Conservation (phyloP, 2,113 vertebrate species). For the Antechinus flavipes region DNA sequence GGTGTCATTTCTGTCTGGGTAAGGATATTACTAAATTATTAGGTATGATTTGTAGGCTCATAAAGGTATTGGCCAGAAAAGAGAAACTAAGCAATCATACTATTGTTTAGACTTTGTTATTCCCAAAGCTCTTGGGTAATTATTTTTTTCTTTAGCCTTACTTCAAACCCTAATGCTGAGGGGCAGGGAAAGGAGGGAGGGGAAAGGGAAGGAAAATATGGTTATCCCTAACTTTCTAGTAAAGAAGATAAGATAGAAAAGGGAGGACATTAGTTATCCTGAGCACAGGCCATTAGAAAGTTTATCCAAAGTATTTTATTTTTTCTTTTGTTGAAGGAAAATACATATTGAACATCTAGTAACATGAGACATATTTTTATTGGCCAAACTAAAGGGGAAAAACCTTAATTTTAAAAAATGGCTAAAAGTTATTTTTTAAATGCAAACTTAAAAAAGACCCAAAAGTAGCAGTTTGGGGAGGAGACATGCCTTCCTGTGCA, state of each 20-base stretch:
- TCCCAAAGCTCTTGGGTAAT: background rate
- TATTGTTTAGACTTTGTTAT: background rate
- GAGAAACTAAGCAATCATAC: background rate
- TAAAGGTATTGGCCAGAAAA: background rate
- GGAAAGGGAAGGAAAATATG: slow-evolving; percentile 10
- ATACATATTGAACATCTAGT: background rate
- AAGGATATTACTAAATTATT: background rate
- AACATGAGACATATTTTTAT: background rate
- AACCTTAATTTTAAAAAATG: background rate
- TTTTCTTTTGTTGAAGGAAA: background rate
- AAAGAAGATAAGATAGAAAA: background rate
- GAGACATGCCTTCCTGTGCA: background rate
- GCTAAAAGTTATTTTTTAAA: background rate
- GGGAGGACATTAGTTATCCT: background rate
- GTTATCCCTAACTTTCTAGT: background rate
- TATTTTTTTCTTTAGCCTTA: slow-evolving; percentile 13
- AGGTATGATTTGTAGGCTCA: background rate
- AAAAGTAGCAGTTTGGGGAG: background rate
- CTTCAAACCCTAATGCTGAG: background rate
- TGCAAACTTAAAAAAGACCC: background rate
- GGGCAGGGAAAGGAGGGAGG: background rate
- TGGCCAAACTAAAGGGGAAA: background rate
- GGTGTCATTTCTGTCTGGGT: background rate
- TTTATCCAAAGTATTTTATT: background rate
- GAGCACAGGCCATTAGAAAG: background rate